Conservation (phyloP, 2,797 vertebrate genomes). For the Triplophysa bombifrons region DNA sequence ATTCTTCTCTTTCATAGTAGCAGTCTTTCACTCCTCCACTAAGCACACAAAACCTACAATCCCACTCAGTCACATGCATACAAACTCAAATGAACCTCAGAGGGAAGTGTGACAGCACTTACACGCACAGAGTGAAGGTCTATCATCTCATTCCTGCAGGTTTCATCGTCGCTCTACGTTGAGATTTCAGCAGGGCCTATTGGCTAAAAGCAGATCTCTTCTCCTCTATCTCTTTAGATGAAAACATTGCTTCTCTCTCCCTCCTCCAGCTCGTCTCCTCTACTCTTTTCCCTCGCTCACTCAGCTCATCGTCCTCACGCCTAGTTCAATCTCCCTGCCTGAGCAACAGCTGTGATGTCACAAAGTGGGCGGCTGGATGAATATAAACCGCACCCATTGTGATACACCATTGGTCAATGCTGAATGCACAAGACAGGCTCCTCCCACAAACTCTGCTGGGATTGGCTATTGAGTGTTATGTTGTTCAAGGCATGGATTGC, state of each 20-base stretch:
- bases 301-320: slow-evolving; percentile 18
- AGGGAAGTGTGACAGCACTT: slow-evolving; percentile 36
- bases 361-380: slow-evolving; percentile 60
- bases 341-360: slow-evolving; percentile 65
- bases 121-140: slow-evolving; percentile 42
- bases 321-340: slow-evolving; percentile 46
- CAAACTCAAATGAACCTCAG: neutral
- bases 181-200: slow-evolving; percentile 48
- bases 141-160: slow-evolving; percentile 52
- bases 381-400: slow-evolving; percentile 67
- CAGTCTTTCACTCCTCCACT: slow-evolving; percentile 9
- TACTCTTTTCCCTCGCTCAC: slow-evolving; percentile 18
- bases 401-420: slow-evolving; percentile 62
- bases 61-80: slow-evolving; percentile 18
- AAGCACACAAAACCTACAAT: slow-evolving; percentile 21
- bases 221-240: slow-evolving; percentile 37
- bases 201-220: slow-evolving; percentile 44
- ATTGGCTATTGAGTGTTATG: slow-evolving; percentile 68
- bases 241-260: slow-evolving; percentile 13
- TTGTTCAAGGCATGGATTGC: slow-evolving; percentile 67
- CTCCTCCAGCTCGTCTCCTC: slow-evolving; percentile 21
- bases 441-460: slow-evolving; percentile 59
- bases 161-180: slow-evolving; percentile 68
- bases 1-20: slow-evolving; percentile 35
- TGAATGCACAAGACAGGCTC: slow-evolving; percentile 55